A percentile compares a stretch with the other conserved stretches of the same genome.
Conservation (phyloP, 2,888 invertebrate species). For the Cistogaster globosa region DNA sequence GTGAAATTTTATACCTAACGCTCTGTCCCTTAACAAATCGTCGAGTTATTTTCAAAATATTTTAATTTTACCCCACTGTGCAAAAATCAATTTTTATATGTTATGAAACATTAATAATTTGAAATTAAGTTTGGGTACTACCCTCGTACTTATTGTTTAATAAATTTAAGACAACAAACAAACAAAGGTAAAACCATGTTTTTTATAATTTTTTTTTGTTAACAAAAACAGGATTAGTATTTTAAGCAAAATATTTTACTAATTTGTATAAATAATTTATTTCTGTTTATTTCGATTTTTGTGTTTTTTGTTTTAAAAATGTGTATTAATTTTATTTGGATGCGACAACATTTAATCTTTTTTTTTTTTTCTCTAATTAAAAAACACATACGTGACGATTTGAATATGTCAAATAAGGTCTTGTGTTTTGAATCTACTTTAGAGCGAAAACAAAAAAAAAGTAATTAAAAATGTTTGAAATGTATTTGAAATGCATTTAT, state of each 20-base stretch:
- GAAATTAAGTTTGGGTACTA: no score
- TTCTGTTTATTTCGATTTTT: neutral
- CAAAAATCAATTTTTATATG: no score
- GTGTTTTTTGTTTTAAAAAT: neutral
- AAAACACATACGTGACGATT: conserved; percentile 40
- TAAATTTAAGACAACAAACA: neutral
- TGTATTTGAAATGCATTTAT: neutral
- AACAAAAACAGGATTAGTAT: conserved; percentile 1
- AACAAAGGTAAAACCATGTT: neutral
- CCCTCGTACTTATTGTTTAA: no score
- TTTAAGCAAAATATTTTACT: neutral
- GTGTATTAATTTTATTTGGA: conserved; percentile 4
- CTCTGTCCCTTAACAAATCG: no score
- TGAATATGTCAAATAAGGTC: conserved; percentile 20
- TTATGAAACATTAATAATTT: no score
- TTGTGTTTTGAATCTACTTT: neutral
- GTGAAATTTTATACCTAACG: no score
- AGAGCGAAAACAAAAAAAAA: neutral
- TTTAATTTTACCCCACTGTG: no score
- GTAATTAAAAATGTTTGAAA: neutral
- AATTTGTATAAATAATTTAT: neutral
- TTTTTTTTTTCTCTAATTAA: conserved; percentile 17
- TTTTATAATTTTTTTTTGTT: neutral
- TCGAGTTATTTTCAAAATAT: no score
- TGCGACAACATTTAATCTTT: conserved; percentile 8